Percentiles rank a stretch among this genome's conserved stretches.
These are phyloP conservation scores for Ibidorhyncha struthersii DNA, from an alignment of 2,113 vertebrate species.

Conservation along the genomic window DNA sequence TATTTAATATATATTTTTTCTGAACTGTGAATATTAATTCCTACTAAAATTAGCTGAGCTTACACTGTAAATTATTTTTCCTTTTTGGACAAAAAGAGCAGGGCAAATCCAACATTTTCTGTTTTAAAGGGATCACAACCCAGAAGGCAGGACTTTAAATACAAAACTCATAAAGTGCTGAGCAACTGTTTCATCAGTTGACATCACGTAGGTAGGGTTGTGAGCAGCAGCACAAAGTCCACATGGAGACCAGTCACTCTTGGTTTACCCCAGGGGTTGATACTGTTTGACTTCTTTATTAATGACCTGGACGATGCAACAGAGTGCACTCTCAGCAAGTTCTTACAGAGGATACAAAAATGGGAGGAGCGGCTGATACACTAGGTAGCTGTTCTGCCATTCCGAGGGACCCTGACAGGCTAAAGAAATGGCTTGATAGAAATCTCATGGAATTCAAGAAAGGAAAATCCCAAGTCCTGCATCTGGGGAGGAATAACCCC, in stretches of 20 bases:
- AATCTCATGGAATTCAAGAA: too few species aligned
- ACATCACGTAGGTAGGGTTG: background rate
- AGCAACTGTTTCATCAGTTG: background rate
- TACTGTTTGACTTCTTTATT: background rate
- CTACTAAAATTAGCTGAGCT: background rate
- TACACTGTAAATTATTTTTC: background rate
- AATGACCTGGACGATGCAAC: background rate
- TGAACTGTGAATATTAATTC: background rate
- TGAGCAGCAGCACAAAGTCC: background rate
- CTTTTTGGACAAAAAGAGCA: background rate
- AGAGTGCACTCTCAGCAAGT: background rate
- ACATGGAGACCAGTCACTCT: background rate
- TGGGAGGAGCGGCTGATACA: too few species aligned
- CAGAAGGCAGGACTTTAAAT: background rate
- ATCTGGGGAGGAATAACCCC: too few species aligned
- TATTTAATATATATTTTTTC: background rate
- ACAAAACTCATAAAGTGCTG: background rate
- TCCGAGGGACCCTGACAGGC: too few species aligned
- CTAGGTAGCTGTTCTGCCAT: too few species aligned
- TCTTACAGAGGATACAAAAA: background rate
- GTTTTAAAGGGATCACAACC: background rate
- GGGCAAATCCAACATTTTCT: background rate
- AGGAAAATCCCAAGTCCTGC: too few species aligned
- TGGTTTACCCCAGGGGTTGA: background rate
- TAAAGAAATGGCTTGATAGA: too few species aligned